Evolutionary conservation across 2,888 invertebrate genomes (phyloP), one percentile per base, ranked within the genome.

Genomic region (Halictus quadricinctus): DNA sequence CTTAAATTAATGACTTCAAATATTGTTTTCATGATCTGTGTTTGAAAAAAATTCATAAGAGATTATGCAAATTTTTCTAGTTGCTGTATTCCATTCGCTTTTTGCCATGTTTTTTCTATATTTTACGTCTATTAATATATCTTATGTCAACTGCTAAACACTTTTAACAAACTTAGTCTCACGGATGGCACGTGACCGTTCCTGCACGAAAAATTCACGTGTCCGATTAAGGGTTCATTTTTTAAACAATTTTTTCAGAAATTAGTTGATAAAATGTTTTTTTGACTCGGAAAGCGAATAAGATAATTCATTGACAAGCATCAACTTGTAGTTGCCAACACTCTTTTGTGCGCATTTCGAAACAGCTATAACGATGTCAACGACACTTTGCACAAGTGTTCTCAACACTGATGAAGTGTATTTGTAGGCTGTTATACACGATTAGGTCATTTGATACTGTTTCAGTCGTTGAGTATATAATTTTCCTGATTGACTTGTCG

Each of bases 321-420:
- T 36, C 10, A 2, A 10, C 8, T 10, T 1, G 29, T 41, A 13
- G 54, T 13, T 25, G 18, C 13, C 41, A 50, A 54, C 25, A 50
- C 36, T 43, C 25, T 60, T 41, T 72, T 12, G 64, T 64, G 75
- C 74, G 73, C 64, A 72, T 73, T 64, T 29, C 48, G 69, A 76
- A 76, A 76, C 78, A 79, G 76, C 46, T 79, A 72, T 69, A 85
- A 36, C 72, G 43, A 73, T 81, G 73, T 81, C 66, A 25, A 43
- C 29, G 81, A 76, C 58, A 73, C 84, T 84, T 86, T 84, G 76
- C 72, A 79, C 86, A 86, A 81, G 81, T 81, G 86, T 77, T 74
- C 66, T 8, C 72, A 77, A 84, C 60, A 66, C 72, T 21, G 72
- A 69, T 74, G 64, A 72, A 77, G 66, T 80, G 54, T 81, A 79